Evolutionary conservation across 2,888 invertebrate genomes (phyloP).

Genomic region (Crocallis elinguaria): DNA sequence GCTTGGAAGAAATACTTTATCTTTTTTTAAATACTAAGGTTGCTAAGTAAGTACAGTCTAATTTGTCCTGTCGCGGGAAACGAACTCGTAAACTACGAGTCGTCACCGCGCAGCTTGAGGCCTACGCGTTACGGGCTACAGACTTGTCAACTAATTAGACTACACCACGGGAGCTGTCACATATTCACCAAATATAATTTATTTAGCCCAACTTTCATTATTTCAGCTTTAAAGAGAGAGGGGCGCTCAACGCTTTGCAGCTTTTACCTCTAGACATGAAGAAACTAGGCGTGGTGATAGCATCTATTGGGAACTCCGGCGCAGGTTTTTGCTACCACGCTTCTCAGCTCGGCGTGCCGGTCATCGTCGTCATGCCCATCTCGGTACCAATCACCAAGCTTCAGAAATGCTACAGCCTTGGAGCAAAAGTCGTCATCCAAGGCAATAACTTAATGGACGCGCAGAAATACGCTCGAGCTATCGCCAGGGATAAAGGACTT

Average conservation of each 20-base stretch:
- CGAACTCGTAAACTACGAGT: too few species aligned
- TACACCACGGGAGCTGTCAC: too few species aligned
- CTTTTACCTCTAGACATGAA: conserved; percentile 84
- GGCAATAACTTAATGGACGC: conserved; percentile 86
- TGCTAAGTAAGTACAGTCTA: too few species aligned
- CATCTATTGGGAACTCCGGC: conserved; percentile 90
- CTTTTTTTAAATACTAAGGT: too few species aligned
- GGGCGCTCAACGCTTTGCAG: conserved; percentile 86
- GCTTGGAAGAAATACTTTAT: too few species aligned
- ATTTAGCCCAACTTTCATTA: conserved; percentile 1
- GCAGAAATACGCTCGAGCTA: conserved; percentile 83
- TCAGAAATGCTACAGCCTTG: conserved; percentile 85
- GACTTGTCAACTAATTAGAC: too few species aligned
- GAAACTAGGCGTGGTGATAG: conserved; percentile 87
- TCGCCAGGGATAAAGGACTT: conserved; percentile 85
- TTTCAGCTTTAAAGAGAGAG: conserved; percentile 89
- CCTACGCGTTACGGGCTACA: too few species aligned
- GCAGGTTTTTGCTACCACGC: conserved; percentile 88
- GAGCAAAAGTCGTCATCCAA: conserved; percentile 87
- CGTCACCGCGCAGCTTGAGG: too few species aligned
- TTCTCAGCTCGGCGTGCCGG: conserved; percentile 82
- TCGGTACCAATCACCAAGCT: conserved; percentile 88
- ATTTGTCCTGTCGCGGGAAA: too few species aligned
- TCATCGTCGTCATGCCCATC: conserved; percentile 88
- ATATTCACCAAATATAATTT: too few species aligned